Conservation (phyloP, 2,888 invertebrate genomes). For the Agonopterix subpropinquella region DNA sequence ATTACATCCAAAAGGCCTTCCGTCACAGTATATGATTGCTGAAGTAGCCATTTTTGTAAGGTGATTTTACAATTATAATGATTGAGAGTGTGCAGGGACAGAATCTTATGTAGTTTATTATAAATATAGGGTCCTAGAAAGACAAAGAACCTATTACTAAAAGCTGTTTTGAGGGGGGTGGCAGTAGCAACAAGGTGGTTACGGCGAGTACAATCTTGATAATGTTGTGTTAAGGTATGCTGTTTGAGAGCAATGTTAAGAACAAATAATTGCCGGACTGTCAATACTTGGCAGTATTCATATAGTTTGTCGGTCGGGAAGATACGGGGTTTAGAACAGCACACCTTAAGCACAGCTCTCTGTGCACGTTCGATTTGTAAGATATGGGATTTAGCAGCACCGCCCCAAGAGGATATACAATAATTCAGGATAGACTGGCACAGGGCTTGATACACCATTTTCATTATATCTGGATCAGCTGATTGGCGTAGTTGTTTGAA, state of each 20-base stretch:
- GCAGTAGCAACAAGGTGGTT: too few species aligned
- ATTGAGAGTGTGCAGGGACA: too few species aligned
- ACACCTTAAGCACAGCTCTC: background rate
- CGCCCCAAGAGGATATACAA: constrained; percentile 14
- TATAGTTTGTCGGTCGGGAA: background rate
- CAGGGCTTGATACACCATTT: constrained; percentile 12
- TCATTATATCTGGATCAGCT: constrained; percentile 8
- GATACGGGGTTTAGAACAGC: background rate
- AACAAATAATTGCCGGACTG: background rate
- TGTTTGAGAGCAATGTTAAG: background rate
- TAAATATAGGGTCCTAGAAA: too few species aligned
- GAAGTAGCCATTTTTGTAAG: too few species aligned
- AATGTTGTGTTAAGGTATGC: background rate
- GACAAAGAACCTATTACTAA: too few species aligned
- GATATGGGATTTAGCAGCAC: constrained; percentile 6
- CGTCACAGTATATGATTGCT: too few species aligned
- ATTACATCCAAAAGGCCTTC: too few species aligned
- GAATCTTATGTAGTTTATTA: too few species aligned
- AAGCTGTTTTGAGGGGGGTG: too few species aligned
- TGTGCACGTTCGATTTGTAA: background rate
- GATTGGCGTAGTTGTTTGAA: constrained; percentile 9
- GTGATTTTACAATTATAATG: too few species aligned
- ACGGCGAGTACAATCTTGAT: background rate
- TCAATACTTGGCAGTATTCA: background rate
- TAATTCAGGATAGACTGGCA: constrained; percentile 13